Percentiles rank a stretch among this genome's conserved stretches.
phyloP scores from a whole-genome alignment of 1,140 invertebrate species.

The Ruditapes philippinarum region DNA sequence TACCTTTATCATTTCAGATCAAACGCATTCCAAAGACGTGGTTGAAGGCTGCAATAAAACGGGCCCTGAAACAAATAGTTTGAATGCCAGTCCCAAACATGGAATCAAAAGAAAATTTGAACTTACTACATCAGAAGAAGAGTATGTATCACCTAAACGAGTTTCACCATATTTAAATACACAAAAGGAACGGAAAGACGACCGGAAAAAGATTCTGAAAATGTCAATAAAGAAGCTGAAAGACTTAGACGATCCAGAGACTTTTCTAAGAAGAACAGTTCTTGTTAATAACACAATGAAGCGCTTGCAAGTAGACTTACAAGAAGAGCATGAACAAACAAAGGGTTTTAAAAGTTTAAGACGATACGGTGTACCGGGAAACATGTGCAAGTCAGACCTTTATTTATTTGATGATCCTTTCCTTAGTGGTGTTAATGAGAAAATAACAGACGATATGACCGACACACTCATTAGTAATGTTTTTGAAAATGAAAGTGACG shows the following conservation, averaged over 20 bases:
- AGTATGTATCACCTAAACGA: background rate
- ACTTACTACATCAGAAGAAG: background rate
- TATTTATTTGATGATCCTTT: too few species aligned
- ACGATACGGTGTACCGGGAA: conserved; percentile 73
- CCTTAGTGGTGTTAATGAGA: conserved; percentile 57
- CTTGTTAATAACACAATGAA: conserved; percentile 97
- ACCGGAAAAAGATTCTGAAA: conserved; percentile 84
- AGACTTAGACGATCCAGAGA: conserved; percentile 89
- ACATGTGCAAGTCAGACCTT: conserved; percentile 73
- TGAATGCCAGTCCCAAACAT: background rate
- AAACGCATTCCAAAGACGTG: background rate
- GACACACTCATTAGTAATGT: conserved; percentile 53
- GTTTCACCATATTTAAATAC: conserved; percentile 79
- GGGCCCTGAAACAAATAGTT: background rate
- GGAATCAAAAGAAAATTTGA: conserved; percentile 39
- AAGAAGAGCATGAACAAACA: conserved; percentile 91
- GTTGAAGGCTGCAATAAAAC: conserved; percentile 23
- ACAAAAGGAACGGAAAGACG: conserved; percentile 89
- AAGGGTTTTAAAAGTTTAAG: conserved; percentile 25
- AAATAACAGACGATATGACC: too few species aligned
- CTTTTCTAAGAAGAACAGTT: conserved; percentile 93
- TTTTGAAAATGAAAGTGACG: conserved; percentile 32
- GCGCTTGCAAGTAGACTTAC: conserved; percentile 93
- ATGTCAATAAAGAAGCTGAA: background rate
- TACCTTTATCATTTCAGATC: too few species aligned